phyloP scores from a whole-genome alignment of 2,888 invertebrate genomes.

The Noctua janthe region DNA sequence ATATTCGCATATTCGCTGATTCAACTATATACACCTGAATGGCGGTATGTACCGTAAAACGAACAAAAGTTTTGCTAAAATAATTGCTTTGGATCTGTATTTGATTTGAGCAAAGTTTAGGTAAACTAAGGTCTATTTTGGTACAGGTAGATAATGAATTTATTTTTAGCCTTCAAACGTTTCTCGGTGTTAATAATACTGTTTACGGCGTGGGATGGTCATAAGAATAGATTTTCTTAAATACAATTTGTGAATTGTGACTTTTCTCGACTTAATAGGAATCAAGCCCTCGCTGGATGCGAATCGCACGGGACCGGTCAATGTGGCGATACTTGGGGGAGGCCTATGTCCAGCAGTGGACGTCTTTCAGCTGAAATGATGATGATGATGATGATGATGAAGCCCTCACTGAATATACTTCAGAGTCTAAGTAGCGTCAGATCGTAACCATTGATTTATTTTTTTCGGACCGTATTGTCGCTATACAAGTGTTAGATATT shows the following conservation, averaged over 20 bases:
- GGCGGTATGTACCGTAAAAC: slow-evolving; percentile 7
- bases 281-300: not conserved
- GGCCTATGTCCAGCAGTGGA: no score
- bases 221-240: not conserved
- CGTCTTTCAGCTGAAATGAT: no score
- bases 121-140: not conserved
- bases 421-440: not conserved
- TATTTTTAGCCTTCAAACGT: not conserved
- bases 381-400: not conserved
- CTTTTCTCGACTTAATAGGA: not conserved
- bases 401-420: not conserved
- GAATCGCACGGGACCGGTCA: no score
- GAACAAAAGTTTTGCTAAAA: slow-evolving; percentile 2
- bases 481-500: not conserved
- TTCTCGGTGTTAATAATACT: not conserved
- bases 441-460: not conserved
- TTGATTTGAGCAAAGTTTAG: not conserved
- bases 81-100: slow-evolving; percentile 21
- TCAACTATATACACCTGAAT: slow-evolving; percentile 17
- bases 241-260: not conserved
- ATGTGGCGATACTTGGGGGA: no score
- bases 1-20: slow-evolving; percentile 48
- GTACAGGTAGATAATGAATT: not conserved
- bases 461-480: not conserved
- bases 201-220: not conserved